phyloP scores from a whole-genome alignment of 1,140 invertebrate species.

The Bombus huntii region DNA sequence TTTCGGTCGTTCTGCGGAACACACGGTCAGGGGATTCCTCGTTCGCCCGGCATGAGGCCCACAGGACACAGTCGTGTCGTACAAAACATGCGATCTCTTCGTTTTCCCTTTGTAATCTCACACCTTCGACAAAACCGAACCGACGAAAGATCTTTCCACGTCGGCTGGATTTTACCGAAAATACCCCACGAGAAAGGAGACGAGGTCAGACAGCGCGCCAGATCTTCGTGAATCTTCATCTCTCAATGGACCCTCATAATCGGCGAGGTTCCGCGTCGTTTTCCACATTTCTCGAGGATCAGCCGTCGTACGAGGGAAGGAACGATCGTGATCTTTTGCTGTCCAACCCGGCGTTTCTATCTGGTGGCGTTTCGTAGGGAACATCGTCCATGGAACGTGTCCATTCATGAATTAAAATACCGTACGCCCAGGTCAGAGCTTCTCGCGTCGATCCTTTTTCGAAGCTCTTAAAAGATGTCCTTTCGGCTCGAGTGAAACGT shows the following conservation, averaged over 20 bases:
- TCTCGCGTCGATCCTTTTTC: background rate
- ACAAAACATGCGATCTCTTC: constrained; percentile 74
- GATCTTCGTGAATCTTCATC: constrained; percentile 40
- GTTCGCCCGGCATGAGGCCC: constrained; percentile 39
- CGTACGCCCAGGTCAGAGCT: background rate
- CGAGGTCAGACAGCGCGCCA: constrained; percentile 52
- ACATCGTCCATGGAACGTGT: constrained; percentile 63
- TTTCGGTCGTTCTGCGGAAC: constrained; percentile 38
- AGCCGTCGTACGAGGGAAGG: background rate
- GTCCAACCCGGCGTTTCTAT: constrained; percentile 8
- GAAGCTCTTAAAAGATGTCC: background rate
- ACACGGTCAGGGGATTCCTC: constrained; percentile 41
- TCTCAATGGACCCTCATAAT: constrained; percentile 74
- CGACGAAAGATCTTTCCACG: constrained; percentile 68
- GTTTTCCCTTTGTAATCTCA: constrained; percentile 77
- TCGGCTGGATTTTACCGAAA: constrained; percentile 68
- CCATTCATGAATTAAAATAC: constrained; percentile 71
- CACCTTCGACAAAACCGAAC: constrained; percentile 77
- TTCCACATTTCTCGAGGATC: constrained; percentile 36
- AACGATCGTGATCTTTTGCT: constrained; percentile 72
- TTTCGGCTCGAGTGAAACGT: background rate
- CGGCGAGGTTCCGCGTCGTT: constrained; percentile 70
- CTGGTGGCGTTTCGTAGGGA: background rate
- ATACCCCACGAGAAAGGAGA: constrained; percentile 55
- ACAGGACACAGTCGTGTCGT: constrained; percentile 41